Evolutionary conservation across 1,140 invertebrate genomes (phyloP), one percentile per base, ranked within the genome.

Genomic region (Heliconius melpomene): DNA sequence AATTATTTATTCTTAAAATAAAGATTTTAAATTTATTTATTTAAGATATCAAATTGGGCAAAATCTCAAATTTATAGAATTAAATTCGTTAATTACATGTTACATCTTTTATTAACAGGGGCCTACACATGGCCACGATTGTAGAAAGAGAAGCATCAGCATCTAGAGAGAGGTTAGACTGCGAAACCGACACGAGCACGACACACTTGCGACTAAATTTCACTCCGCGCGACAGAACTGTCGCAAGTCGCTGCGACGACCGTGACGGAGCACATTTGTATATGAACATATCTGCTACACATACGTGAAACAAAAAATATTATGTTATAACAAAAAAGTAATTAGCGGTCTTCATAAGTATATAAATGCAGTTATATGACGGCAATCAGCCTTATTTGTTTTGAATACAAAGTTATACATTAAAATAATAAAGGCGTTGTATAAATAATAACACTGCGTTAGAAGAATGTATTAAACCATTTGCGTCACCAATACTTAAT

Each of bases 61-160:
- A 36, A 36, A 7, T 36, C 6, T 36, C 32, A 13, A 46, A 13
- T 13, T 46, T 46, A 11, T 11, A 46, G 18, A 20, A 16, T n/a
- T 54, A 54, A 18, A 54, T 18, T 54, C 16, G 13, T 54, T 54
- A 54, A 54, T 54, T 54, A 54, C 6, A 57, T 16, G 1, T 52
- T 23, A 57, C 40, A 74, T 71, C 50, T 1, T n/a, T 2, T 75
- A 78, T 74, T 79, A 79, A 23, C 74, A 90, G 90, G 81, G 81
- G 86, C 29, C 88, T 87, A 50, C 92, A 94, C 79, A 94, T 93
- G 93, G 93, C 93, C 16, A 94, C 93, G 13, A 94, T 94, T 74
- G 93, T 93, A 2, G 93, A 94, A 74, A 86, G 91, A 36, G 91
- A 93, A 74, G 80, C 91, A 20, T 92, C 93, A 8, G 91, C 89